Evolutionary conservation across 2,113 vertebrate species (phyloP), one percentile per base, ranked within the genome.

Genomic region (Xenopus laevis): DNA sequence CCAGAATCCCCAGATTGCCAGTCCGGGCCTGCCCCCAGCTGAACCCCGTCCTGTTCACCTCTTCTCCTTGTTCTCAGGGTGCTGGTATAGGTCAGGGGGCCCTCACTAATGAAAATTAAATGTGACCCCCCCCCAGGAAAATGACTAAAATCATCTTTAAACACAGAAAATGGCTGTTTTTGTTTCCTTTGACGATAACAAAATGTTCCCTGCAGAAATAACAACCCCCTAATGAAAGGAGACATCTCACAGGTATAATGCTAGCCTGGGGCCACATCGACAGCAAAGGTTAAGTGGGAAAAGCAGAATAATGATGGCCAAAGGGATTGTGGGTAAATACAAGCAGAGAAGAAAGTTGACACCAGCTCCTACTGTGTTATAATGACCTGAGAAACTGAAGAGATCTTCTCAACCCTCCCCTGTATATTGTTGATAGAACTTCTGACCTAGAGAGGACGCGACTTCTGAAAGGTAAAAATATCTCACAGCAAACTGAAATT

Each of bases 221-320:
- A 68, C 46, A 47, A 6, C 46, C 13, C 46, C 46, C 9, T 1
- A 47, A 47, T 47, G 9, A 47, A 10, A 47, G 46, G 5, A 47
- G 6, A 11, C 46, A 67, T 74, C 52, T 74, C 21, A 59, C 64
- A 61, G 57, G 17, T 74, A 50, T 50, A 60, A 74, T 60, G 55
- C 72, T 74, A 74, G 53, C 73, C 65, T 40, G n/a, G 65, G 46
- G 73, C 65, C 33, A 17, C 13, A 65, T 27, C 64, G 67, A 68
- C 46, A 10, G 13, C 46, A 10, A 68, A 68, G 46, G 46, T 52
- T 20, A 23, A 21, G 10, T 13, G 58, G 60, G 21, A 18, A 40
- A 21, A 50, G 9, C 18, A 61, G 27, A 72, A 27, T 27, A 2
- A 1, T 2, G 62, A 46, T 27, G 23, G 2, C 23, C 23, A 27